Base-by-base conservation (phyloP, 2,888 invertebrate species). In the Acanthoscelides obtectus region DNA sequence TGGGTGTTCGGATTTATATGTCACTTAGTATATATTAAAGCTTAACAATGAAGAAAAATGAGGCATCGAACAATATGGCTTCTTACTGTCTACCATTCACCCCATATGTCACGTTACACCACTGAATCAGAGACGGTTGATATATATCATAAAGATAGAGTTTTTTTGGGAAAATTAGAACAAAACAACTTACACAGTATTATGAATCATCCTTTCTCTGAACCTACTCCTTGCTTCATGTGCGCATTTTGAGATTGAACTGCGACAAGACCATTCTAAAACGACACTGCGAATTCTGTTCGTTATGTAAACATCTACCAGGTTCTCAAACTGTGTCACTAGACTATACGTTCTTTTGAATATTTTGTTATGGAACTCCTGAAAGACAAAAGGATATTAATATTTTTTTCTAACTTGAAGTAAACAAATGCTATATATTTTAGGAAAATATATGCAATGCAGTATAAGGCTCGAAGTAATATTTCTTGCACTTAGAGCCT, bases 241-340 rank as follows among this genome's bases (percentile, higher is more conserved):
- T 1, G 86, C 86, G 77, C 89, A 89, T 71, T 85, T 84, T 74
- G 87, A 87, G 71, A 87, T 87, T 65, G 86, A 83, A 77, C 86
- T 87, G 74, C 84, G 84, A 75, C 89, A 92, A 0, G 90, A 87
- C 87, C 89, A 89, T 19, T 85, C 82, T 79, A 89, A 86, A 0
- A 91, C 83, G 68, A 88, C 84, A 83, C 86, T 86, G 70, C 91
- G 85, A 64, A 89, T 85, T 64, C 89, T 83, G 73, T 88, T 86
- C 0, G 86, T 87, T 79, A 90, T 86, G 78, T 87, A 89, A 8
- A 85, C 79, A 19, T 90, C 89, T 0, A 79, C 78, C 0, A 80
- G 77, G 75, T 90, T 90, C 0, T 81, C 78, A 76, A 86, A 45
- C 45, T 45, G 90, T 0, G 88, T 88, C 4, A 91, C 85, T n/a